Base-by-base conservation (phyloP, 2,888 invertebrate genomes). In the Sisyra nigra region DNA sequence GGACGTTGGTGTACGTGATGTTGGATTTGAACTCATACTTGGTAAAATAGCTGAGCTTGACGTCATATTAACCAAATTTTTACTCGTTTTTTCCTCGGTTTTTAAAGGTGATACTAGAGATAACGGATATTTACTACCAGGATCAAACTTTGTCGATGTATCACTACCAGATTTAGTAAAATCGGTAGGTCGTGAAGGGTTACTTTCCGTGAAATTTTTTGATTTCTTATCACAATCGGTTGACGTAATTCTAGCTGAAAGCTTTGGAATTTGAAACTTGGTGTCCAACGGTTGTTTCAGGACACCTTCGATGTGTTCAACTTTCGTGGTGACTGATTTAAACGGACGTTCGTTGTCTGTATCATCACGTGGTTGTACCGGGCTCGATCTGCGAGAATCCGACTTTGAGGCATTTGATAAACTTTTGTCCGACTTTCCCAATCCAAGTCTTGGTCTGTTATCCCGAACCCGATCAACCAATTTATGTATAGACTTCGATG, bases 191-290 rank as follows among this genome's bases (percentile, higher is more conserved):
- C 56, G 51, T 13, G 49, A 34, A 35, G n/a, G n/a, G n/a, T 44
- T 50, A n/a, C 48, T 41, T 51, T 50, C 11, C 9, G 6, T 29
- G 3, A 63, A 52, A 67, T 65, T 48, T 66, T 68, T 55, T 68
- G 66, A 9, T 53, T 46, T 61, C 45, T 54, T 55, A 35, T 58
- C 54, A 31, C 46, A 48, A 54, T 19, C 38, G 47, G 51, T 54
- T 44, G 54, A 54, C 38, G 53, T 54, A 2, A 49, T 51, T 19
- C 69, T 57, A 3, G 78, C 77, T 1, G 80, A 80, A 46, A 87
- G 59, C 62, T 87, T 88, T 1, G 87, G 87, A 54, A 88, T 88
- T 66, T 88, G 88, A 64, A 86, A 88, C 55, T 84, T 87, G 45
- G 80, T 80, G 44, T 77, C 78, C 53, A 87, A 80, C 30, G 82